Evolutionary conservation across 1,140 invertebrate species (phyloP), one percentile per base, ranked within the genome.

Genomic region (Zelostemma sp.): DNA sequence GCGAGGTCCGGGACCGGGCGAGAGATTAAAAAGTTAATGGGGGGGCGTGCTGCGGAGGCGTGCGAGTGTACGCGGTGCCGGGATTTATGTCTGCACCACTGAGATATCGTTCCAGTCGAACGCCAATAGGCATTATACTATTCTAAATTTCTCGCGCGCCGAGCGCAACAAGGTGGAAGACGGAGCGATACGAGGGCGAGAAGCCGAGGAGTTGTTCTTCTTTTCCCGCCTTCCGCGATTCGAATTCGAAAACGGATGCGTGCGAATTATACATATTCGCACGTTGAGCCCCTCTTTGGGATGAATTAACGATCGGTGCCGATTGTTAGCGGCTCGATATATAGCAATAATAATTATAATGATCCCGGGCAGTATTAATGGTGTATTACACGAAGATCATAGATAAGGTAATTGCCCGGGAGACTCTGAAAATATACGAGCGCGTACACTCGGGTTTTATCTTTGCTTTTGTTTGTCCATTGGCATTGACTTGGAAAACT

Each of bases 1-100:
- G 38, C 72, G 68, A 58, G 68, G 68, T 68, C 68, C 58, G 60
- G 64, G 61, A 57, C 62, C 54, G 48, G 56, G 67, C 50, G 50
- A 70, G 75, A 77, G 75, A 80, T 78, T 79, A 78, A 79, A 79
- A 74, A 81, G 78, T 79, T 81, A 79, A 77, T 79, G 77, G 72
- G 75, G n/a, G 68, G 76, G 78, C 76, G 80, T 79, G 72, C 58
- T 75, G 76, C 63, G 75, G 73, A 75, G 77, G 76, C 75, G 78
- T 77, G 70, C 74, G 74, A 76, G 64, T 72, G 74, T 68, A 76
- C 76, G 78, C 78, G 81, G 77, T 78, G 74, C 77, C 74, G 77
- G 72, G 76, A 78, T 78, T 78, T 78, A 78, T 78, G 76, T 71
- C 72, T 60, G 76, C 68, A 67, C 73, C 74, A 74, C 76, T 72